These are phyloP conservation scores for Chesias legatella DNA, from an alignment of 2,888 invertebrate genomes.

Conservation along the genomic window DNA sequence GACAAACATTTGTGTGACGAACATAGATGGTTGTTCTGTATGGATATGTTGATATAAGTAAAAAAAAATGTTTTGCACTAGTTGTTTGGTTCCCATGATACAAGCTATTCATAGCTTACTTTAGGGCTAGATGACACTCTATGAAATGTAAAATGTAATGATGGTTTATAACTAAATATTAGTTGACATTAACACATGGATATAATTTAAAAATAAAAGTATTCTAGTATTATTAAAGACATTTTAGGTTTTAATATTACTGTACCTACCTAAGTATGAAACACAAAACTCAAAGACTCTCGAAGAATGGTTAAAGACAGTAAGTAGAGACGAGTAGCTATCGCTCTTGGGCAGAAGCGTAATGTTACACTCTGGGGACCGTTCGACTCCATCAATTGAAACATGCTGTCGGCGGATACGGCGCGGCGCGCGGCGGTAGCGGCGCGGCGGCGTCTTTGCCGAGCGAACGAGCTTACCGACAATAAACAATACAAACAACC, in stretches of 20 bases:
- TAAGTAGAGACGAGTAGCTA: conserved; percentile 50
- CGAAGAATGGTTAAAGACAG: conserved; percentile 45
- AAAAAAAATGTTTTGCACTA: too few relatives aligned
- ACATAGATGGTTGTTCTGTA: too few relatives aligned
- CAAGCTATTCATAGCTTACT: too few relatives aligned
- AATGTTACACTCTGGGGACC: conserved; percentile 49
- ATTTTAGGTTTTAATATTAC: conserved; percentile 27
- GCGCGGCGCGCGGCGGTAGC: conserved; percentile 28
- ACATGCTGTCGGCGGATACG: conserved; percentile 56
- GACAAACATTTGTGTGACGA: too few relatives aligned
- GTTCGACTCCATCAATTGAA: conserved; percentile 67
- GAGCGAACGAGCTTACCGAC: conserved; percentile 70
- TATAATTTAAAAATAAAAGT: too few relatives aligned
- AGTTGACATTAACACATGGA: too few relatives aligned
- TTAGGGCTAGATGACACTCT: too few relatives aligned
- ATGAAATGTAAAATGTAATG: too few relatives aligned
- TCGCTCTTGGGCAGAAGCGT: conserved; percentile 52
- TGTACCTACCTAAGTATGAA: conserved; percentile 19
- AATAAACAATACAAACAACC: conserved; percentile 81
- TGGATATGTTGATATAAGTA: too few relatives aligned
- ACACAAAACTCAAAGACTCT: conserved; percentile 32
- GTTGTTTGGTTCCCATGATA: too few relatives aligned
- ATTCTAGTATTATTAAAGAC: too few relatives aligned
- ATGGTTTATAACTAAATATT: too few relatives aligned
- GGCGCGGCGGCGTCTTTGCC: conserved; percentile 65